Conservation (phyloP, 1,140 invertebrate genomes). For the Oryctes rhinoceros region DNA sequence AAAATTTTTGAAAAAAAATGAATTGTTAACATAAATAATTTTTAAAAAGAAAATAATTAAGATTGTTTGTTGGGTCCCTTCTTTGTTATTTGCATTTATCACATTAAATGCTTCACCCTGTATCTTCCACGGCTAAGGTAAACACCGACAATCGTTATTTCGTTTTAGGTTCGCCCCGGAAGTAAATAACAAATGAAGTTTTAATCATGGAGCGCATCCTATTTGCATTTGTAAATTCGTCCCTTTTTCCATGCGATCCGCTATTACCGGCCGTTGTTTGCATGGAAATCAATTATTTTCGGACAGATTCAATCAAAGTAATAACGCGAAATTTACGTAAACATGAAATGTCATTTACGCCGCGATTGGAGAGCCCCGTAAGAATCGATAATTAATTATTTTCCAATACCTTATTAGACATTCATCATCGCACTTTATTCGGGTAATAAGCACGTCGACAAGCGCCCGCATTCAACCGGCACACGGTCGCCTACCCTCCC, state of each 20-base stretch:
- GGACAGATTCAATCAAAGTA: conserved; percentile 4
- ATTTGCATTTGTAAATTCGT: background rate
- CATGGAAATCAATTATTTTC: background rate
- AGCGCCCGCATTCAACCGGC: background rate
- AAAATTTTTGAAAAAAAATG: no score
- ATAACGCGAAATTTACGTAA: conserved; percentile 10
- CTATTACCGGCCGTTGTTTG: background rate
- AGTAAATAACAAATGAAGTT: background rate
- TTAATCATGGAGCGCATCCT: background rate
- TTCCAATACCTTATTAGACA: conserved; percentile 15
- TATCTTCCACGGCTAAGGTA: no score
- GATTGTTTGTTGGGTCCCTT: no score
- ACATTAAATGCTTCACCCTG: no score
- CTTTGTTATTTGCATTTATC: no score
- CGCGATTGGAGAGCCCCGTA: background rate
- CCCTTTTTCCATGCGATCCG: background rate
- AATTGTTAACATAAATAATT: no score
- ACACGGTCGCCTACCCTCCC: no score
- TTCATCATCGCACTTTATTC: conserved; percentile 3
- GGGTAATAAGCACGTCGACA: conserved; percentile 7
- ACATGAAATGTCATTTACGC: background rate
- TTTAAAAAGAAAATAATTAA: no score
- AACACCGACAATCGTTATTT: no score
- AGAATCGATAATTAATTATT: conserved; percentile 11
- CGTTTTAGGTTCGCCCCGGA: background rate